phyloP scores from a whole-genome alignment of 2,888 invertebrate species.

The Microdon myrmicae region DNA sequence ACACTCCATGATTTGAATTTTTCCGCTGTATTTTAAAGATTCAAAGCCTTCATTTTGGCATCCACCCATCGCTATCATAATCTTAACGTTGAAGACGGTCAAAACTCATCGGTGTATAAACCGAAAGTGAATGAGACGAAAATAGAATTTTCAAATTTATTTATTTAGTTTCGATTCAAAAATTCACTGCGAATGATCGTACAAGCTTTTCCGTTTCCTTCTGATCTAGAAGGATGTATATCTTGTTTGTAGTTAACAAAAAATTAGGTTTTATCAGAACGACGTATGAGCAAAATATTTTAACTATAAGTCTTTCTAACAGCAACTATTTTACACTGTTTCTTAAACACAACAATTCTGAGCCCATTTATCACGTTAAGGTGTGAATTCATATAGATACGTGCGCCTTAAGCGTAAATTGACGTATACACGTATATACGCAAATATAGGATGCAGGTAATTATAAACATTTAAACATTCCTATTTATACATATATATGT shows the following conservation, averaged over 20 bases:
- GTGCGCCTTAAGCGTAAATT: slow-evolving; percentile 22
- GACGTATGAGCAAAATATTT: no score
- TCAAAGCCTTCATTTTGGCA: slow-evolving; percentile 50
- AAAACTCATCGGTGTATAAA: slow-evolving; percentile 34
- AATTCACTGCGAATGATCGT: slow-evolving; percentile 26
- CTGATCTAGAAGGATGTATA: slow-evolving; percentile 34
- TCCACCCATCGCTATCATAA: slow-evolving; percentile 51
- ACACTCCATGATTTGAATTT: slow-evolving; percentile 63
- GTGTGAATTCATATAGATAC: slow-evolving; percentile 21
- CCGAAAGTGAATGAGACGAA: slow-evolving; percentile 51
- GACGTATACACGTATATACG: slow-evolving; percentile 18
- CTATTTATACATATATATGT: slow-evolving; percentile 5
- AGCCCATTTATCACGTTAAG: slow-evolving; percentile 31
- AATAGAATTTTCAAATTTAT: slow-evolving; percentile 52
- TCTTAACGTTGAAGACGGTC: slow-evolving; percentile 38
- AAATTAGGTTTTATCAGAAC: no score
- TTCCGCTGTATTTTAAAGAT: slow-evolving; percentile 45
- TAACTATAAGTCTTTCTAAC: no score
- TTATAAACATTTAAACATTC: slow-evolving; percentile 43
- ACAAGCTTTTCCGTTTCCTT: slow-evolving; percentile 33
- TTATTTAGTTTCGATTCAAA: slow-evolving; percentile 48
- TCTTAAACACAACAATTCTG: no score
- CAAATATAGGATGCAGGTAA: slow-evolving; percentile 52
- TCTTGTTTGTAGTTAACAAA: no score
- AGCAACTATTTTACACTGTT: no score